Base-by-base conservation (phyloP, 2,797 vertebrate species). In the Hafferia zeledoni region DNA sequence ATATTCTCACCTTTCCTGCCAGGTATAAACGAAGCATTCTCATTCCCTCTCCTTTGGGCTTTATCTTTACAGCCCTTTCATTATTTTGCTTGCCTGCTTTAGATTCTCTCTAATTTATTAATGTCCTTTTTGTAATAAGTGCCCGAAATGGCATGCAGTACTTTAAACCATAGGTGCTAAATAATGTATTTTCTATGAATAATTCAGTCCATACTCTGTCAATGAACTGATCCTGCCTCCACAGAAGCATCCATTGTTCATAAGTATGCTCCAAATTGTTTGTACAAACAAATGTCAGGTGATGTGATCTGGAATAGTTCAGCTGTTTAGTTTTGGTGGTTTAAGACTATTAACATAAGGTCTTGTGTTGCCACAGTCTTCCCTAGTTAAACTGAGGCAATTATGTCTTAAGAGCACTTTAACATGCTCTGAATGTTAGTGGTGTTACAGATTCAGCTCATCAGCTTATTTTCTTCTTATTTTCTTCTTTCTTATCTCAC, bases 151-250 rank as follows among this genome's bases (percentile, higher is more conserved):
- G 53, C 64, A 76, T 82, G 67, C 49, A 74, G 64, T 90, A 50
- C 83, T 93, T 96, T 90, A 82, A 94, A 89, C 56, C 64, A 68
- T 28, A 61, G 30, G 9, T 82, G 63, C 30, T 94, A 94, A 96
- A 95, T 97, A 95, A 96, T 96, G 91, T 65, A 91, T 96, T 94
- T 94, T 50, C 60, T 35, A 83, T 96, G 30, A 95, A 96, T 96
- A 95, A 96, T 97, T 93, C 35, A 95, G 44, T 50, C 43, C 4
- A 0, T 70, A 17, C 37, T 74, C 55, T 77, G 63, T 89, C 94
- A 95, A 94, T 93, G 91, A 95, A 91, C 10, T 84, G 53, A 74
- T 84, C 85, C 56, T 87, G 60, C 41, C 50, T 91, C 28, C 44
- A 31, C 20, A 77, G 69, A 71, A 87, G 17, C 74, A 90, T 87